These are phyloP conservation scores for Bubo bubo DNA, from an alignment of 2,113 vertebrate species.

Conservation along the genomic window DNA sequence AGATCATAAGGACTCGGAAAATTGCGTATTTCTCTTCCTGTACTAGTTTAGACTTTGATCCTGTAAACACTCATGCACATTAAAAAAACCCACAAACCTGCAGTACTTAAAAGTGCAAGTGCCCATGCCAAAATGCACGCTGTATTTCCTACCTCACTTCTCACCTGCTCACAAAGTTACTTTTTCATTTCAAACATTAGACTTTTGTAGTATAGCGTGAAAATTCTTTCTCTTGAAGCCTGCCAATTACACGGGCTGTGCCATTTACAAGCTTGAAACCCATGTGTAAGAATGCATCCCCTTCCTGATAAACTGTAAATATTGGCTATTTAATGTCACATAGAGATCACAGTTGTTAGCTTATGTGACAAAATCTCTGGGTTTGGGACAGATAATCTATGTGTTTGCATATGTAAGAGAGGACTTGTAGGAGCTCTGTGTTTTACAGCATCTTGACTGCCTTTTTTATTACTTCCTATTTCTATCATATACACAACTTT, in stretches of 20 bases:
- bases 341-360: not conserved
- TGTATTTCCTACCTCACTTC: not conserved
- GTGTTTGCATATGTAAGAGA: not conserved
- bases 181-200: not conserved
- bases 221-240: not conserved
- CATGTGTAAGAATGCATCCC: not conserved
- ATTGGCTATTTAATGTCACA: not conserved
- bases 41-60: slow-evolving; percentile 4
- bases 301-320: not conserved
- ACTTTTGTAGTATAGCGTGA: not conserved
- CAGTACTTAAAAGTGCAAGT: not conserved
- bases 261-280: not conserved
- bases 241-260: not conserved
- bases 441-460: not conserved
- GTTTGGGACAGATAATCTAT: not conserved
- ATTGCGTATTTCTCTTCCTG: not conserved
- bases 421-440: not conserved
- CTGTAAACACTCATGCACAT: not conserved
- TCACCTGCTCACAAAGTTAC: not conserved
- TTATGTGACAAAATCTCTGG: not conserved
- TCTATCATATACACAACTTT: not conserved
- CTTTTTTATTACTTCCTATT: not conserved
- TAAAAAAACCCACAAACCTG: not conserved
- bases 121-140: not conserved
- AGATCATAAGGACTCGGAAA: slow-evolving; percentile 26